A percentile compares a stretch with the other conserved stretches of the same genome.
Conservation (phyloP, 2,888 invertebrate species). For the Ectemnius cavifrons region DNA sequence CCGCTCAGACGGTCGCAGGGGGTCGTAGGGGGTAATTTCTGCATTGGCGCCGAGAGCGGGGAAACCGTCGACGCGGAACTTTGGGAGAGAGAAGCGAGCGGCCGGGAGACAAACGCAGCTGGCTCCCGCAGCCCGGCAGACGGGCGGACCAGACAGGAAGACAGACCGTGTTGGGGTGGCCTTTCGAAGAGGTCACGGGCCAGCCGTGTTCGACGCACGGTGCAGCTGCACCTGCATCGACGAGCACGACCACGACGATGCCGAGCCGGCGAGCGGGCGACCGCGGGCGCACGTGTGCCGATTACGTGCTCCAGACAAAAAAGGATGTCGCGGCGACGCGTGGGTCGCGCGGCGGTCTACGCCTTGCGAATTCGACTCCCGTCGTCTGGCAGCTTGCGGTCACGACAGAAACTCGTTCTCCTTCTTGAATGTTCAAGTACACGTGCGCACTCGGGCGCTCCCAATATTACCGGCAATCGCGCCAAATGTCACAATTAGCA, state of each 20-base stretch:
- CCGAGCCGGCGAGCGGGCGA: neutral
- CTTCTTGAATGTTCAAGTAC: conserved; percentile 8
- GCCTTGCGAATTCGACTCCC: conserved; percentile 47
- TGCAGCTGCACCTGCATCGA: conserved; percentile 54
- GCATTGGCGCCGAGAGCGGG: conserved; percentile 67
- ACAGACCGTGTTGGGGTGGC: conserved; percentile 20
- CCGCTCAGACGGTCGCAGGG: conserved; percentile 77
- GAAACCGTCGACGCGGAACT: conserved; percentile 38
- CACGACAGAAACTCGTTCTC: conserved; percentile 32
- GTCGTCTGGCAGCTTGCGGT: conserved; percentile 38
- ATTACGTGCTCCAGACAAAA: conserved; percentile 53
- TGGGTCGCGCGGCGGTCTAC: conserved; percentile 39
- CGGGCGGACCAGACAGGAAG: too few species aligned
- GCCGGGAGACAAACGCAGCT: conserved; percentile 24
- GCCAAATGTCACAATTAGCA: conserved; percentile 4
- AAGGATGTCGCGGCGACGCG: conserved; percentile 46
- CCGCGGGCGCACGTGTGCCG: conserved; percentile 53
- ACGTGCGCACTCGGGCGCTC: neutral
- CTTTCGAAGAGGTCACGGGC: conserved; percentile 43
- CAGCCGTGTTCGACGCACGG: conserved; percentile 18
- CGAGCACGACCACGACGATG: neutral
- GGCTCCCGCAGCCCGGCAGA: conserved; percentile 27
- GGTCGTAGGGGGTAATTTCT: conserved; percentile 70
- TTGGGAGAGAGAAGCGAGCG: conserved; percentile 11
- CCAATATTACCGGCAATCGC: neutral